These are phyloP conservation scores for Drosophila nr. perissopoda DNA, from an alignment of 2,888 invertebrate genomes.

Conservation along the genomic window DNA sequence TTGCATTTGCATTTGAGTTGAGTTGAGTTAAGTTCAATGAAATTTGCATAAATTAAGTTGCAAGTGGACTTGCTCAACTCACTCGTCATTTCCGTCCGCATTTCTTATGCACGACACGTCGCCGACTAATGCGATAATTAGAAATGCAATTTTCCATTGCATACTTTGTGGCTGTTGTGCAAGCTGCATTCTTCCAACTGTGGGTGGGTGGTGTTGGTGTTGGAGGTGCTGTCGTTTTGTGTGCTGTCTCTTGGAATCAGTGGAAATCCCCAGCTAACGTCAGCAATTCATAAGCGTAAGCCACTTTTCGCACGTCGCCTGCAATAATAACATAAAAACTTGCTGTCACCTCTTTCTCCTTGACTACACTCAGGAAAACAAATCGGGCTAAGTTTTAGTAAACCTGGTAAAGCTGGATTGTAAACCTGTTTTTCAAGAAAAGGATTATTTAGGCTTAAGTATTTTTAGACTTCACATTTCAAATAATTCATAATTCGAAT, in stretches of 20 bases:
- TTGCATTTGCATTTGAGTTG: slow-evolving; percentile 11
- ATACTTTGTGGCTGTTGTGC: slow-evolving; percentile 74
- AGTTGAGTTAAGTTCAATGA: slow-evolving; percentile 12
- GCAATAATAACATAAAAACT: slow-evolving; percentile 69
- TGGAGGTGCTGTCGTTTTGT: slow-evolving; percentile 8
- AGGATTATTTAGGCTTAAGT: too few relatives aligned
- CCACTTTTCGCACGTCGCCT: slow-evolving; percentile 71
- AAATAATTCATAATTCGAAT: too few relatives aligned
- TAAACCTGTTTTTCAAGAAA: neutral
- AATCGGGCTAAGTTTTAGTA: neutral
- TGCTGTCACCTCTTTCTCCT: slow-evolving; percentile 59
- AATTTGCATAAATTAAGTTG: slow-evolving; percentile 72
- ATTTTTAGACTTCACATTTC: neutral
- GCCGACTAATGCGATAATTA: slow-evolving; percentile 84
- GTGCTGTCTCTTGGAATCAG: slow-evolving; percentile 35
- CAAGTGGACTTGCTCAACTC: slow-evolving; percentile 79
- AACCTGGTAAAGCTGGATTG: neutral
- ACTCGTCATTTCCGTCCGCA: slow-evolving; percentile 73
- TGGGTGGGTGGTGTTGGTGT: slow-evolving; percentile 3
- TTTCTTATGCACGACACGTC: slow-evolving; percentile 84
- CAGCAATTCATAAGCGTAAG: slow-evolving; percentile 81
- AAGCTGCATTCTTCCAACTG: slow-evolving; percentile 57
- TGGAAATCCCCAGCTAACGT: slow-evolving; percentile 67
- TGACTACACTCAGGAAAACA: neutral
- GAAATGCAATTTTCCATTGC: slow-evolving; percentile 83